Evolutionary conservation across 1,140 invertebrate species (phyloP).

Genomic region (Zaprionus taronus): DNA sequence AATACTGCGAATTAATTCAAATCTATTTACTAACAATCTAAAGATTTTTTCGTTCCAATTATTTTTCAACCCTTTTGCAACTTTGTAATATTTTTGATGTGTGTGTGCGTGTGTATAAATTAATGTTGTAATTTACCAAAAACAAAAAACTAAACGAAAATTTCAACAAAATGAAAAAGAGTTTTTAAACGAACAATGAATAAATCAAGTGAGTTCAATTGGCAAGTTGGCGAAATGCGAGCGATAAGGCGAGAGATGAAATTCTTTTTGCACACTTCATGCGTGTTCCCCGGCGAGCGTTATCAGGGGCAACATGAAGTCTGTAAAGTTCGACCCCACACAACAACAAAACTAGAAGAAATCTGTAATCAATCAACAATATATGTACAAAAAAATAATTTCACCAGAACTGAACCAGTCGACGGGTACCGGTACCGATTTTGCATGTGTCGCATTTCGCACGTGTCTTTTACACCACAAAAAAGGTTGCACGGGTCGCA

Average conservation of each 20-base stretch:
- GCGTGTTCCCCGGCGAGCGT: background rate
- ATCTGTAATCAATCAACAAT: background rate
- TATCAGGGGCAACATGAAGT: conserved; percentile 23
- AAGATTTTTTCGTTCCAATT: conserved; percentile 55
- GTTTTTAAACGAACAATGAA: conserved; percentile 60
- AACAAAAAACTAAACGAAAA: conserved; percentile 68
- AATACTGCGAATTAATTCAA: conserved; percentile 41
- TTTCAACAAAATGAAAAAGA: conserved; percentile 69
- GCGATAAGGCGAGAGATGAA: conserved; percentile 34
- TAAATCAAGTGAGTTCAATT: conserved; percentile 83
- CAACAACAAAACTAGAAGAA: conserved; percentile 18
- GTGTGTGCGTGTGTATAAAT: conserved; percentile 78
- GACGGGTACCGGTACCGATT: background rate
- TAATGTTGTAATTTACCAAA: conserved; percentile 78
- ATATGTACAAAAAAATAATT: background rate
- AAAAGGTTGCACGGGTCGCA: conserved; percentile 81
- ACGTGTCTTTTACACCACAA: conserved; percentile 80
- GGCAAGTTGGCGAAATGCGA: conserved; percentile 76
- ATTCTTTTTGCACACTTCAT: conserved; percentile 46
- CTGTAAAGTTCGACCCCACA: conserved; percentile 25
- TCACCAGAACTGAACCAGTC: background rate
- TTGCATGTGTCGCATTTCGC: background rate
- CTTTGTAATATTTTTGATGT: conserved; percentile 66
- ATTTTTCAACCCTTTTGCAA: conserved; percentile 75
- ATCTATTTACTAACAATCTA: conserved; percentile 46